Evolutionary conservation across 2,888 invertebrate species (phyloP), one percentile per base, ranked within the genome.

Genomic region (Plagiodera versicolora): DNA sequence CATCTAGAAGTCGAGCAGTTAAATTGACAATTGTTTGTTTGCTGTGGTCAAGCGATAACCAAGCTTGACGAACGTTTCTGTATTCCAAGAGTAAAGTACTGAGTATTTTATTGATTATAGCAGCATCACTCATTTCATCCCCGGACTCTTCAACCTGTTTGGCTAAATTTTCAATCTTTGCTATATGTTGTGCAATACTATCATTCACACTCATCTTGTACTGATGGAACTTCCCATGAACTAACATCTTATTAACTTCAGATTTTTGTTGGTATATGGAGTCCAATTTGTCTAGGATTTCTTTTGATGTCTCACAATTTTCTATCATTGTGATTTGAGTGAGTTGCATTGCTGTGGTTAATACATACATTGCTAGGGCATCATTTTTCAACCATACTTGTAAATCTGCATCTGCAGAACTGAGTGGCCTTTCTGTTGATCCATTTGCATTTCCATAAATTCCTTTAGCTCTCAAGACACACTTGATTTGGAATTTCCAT

Each of bases 161-260:
- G 3, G 49, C 49, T 9, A 49, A 28, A 49, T 49, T 49, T 24
- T 70, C 69, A 1, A 75, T 61, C 56, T 72, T 72, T 1, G 72
- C 47, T 5, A 74, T 63, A 49, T 74, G 73, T 47, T 74, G 68
- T 1, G 70, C 69, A 1, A 75, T 64, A 1, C 61, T 61, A 20
- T 74, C 72, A 5, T 50, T 68, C 8, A 45, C 24, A 16, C 20
- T 46, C 67, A 70, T 70, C 55, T 65, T 70, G 32, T 70, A 71
- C 28, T 70, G 58, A 30, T 71, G 58, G 39, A 72, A 70, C 16
- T 45, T 32, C 54, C 70, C 68, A 9, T 72, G 69, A 2, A 62
- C 51, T 11, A 71, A n/a, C 69, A 72, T 72, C 54, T 71, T 71
- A 48, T 68, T 72, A 0, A 56, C 50, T 58, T 67, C 68, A 0